phyloP scores from a whole-genome alignment of 2,113 vertebrate species.

The Passer domesticus region DNA sequence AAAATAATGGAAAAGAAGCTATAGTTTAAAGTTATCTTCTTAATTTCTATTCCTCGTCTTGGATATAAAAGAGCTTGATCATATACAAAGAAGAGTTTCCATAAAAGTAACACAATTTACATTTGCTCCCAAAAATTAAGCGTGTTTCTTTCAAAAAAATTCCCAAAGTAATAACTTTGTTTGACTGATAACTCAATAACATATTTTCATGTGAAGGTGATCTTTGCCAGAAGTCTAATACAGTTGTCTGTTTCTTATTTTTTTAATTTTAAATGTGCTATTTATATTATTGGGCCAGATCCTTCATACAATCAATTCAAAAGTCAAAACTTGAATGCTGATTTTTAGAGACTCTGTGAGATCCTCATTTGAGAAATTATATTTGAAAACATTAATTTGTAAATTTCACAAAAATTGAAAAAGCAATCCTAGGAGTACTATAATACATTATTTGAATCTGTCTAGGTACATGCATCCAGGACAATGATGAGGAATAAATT shows the following conservation, averaged over 20 bases:
- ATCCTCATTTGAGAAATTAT: neutral
- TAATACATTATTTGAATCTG: neutral
- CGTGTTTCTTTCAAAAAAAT: neutral
- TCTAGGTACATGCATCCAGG: neutral
- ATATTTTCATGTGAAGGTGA: neutral
- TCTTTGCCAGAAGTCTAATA: neutral
- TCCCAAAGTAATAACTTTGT: neutral
- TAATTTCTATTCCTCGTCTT: neutral
- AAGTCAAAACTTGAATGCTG: neutral
- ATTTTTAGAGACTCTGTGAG: neutral
- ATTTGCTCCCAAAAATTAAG: neutral
- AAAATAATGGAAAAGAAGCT: fast-evolving
- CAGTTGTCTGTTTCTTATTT: neutral
- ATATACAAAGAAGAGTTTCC: neutral
- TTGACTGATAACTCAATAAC: neutral
- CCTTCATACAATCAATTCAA: neutral
- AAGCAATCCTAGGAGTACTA: neutral
- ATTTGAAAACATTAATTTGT: neutral
- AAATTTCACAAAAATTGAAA: neutral
- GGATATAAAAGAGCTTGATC: neutral
- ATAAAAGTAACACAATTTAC: neutral
- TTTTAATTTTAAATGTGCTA: neutral
- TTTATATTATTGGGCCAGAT: neutral
- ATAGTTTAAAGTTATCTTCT: neutral
- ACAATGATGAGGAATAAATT: fast-evolving